phyloP scores from a whole-genome alignment of 2,113 vertebrate genomes.

The Girardinichthys multiradiatus region DNA sequence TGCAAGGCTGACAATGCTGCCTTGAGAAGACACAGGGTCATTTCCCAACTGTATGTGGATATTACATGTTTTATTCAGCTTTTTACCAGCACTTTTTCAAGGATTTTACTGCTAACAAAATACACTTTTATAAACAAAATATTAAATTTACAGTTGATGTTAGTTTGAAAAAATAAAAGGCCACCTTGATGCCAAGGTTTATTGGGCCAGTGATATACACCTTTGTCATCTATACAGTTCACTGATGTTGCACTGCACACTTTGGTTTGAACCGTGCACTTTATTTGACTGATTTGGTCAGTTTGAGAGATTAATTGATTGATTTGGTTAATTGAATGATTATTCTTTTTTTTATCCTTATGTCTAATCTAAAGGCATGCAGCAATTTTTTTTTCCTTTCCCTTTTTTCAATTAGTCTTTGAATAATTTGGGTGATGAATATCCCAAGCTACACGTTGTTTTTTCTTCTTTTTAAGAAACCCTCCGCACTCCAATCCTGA shows the following conservation, averaged over 20 bases:
- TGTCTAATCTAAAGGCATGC: conserved; percentile 78
- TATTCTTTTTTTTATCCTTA: conserved; percentile 59
- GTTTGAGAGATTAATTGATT: conserved; percentile 41
- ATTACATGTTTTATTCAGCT: conserved; percentile 28
- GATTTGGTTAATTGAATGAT: conserved; percentile 68
- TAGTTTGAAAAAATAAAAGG: neutral
- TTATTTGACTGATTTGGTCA: conserved; percentile 67
- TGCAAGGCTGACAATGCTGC: conserved; percentile 29
- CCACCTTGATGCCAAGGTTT: conserved; percentile 1
- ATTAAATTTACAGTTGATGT: neutral
- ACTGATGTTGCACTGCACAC: conserved; percentile 62
- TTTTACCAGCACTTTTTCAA: conserved; percentile 9
- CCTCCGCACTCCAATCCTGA: conserved; percentile 54
- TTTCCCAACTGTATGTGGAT: conserved; percentile 14
- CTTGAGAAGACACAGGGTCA: conserved; percentile 20
- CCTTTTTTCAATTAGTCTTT: conserved; percentile 32
- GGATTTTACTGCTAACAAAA: neutral
- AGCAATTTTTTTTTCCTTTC: conserved; percentile 44
- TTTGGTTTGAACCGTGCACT: conserved; percentile 67
- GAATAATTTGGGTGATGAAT: conserved; percentile 51
- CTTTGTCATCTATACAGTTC: conserved; percentile 77
- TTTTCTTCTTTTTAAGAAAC: conserved; percentile 67
- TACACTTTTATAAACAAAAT: neutral
- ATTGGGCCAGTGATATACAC: conserved; percentile 65
- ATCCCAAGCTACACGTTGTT: conserved; percentile 38